Conservation (phyloP, 2,888 invertebrate genomes). For the Latrodectus hesperus region DNA sequence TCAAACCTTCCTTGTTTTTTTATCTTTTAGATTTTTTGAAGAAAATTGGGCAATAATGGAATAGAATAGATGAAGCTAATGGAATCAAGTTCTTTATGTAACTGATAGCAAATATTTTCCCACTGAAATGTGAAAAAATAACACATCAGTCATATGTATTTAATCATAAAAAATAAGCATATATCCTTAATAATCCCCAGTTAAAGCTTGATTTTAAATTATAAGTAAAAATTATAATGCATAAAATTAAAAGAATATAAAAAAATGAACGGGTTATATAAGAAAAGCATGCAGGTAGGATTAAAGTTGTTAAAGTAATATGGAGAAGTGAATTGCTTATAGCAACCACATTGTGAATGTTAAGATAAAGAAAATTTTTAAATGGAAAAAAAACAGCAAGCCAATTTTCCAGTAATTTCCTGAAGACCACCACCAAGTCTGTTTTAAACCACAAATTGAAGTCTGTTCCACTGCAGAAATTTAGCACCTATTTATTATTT, state of each 20-base stretch:
- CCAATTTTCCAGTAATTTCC: neutral
- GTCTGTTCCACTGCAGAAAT: slow-evolving; percentile 46
- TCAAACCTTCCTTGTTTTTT: no score
- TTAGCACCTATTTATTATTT: slow-evolving; percentile 5
- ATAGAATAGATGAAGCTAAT: no score
- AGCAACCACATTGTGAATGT: neutral
- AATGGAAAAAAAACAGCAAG: neutral
- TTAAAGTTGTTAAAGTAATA: neutral
- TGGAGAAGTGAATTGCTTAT: neutral
- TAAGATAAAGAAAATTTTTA: neutral
- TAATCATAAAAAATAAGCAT: no score
- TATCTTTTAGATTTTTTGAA: no score
- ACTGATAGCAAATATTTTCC: no score
- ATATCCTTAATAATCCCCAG: no score
- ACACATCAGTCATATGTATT: no score
- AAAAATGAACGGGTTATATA: neutral
- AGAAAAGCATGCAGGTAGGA: neutral
- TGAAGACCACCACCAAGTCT: slow-evolving; percentile 24
- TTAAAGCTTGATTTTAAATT: no score
- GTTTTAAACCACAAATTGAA: neutral
- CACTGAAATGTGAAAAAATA: no score
- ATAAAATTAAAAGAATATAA: neutral
- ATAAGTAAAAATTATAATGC: no score
- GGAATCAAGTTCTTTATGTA: no score
- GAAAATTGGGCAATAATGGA: no score